Evolutionary conservation across 1,140 invertebrate genomes (phyloP).

Genomic region (Maniola jurtina): DNA sequence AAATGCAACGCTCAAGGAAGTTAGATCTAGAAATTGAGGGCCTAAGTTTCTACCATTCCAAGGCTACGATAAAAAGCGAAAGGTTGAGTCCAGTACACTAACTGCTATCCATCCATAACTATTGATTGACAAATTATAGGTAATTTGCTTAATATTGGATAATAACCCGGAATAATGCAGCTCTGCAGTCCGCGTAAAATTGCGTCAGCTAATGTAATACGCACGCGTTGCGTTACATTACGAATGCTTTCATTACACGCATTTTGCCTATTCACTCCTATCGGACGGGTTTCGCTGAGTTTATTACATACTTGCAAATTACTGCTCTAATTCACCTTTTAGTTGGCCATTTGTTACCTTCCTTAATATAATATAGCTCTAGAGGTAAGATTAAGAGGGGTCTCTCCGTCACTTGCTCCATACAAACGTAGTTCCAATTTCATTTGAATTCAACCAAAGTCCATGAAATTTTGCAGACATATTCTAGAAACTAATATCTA

Average conservation of each 20-base stretch:
- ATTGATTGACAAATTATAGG: conserved; percentile 6
- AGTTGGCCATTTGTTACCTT: background rate
- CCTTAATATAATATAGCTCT: no score
- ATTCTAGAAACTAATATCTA: no score
- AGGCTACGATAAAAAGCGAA: background rate
- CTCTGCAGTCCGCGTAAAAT: background rate
- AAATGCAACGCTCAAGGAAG: no score
- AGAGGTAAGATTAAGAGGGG: no score
- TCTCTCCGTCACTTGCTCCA: no score
- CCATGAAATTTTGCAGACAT: no score
- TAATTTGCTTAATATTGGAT: conserved; percentile 9
- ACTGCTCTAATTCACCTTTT: background rate
- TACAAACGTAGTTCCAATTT: no score
- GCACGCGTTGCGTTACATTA: conserved; percentile 13
- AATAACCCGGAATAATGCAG: conserved; percentile 12
- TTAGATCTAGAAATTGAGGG: no score
- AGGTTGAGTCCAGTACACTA: background rate
- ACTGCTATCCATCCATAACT: background rate
- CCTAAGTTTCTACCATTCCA: no score
- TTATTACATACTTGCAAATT: conserved; percentile 18
- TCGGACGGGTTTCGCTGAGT: conserved; percentile 16
- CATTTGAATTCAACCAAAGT: no score
- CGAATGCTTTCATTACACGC: conserved; percentile 23
- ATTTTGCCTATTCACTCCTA: conserved; percentile 17
- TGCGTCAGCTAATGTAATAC: conserved; percentile 11